phyloP scores from a whole-genome alignment of 2,888 invertebrate species.

The Epicampocera succincta region DNA sequence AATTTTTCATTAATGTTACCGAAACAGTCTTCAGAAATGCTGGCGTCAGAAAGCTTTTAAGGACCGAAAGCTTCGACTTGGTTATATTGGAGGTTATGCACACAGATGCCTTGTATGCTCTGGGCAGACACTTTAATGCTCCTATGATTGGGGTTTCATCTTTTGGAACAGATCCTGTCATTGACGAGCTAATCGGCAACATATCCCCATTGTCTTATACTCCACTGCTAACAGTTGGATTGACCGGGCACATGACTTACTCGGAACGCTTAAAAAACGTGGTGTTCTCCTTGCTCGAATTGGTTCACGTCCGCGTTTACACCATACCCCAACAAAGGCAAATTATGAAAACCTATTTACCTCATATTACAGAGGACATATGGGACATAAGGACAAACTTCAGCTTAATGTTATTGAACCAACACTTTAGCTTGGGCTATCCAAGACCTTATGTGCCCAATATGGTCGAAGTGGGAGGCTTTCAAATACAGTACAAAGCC shows the following conservation, averaged over 20 bases:
- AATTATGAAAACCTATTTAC: constrained; percentile 74
- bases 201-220: constrained; percentile 77
- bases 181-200: constrained; percentile 73
- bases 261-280: constrained; percentile 77
- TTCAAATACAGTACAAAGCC: constrained; percentile 72
- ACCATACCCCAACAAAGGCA: constrained; percentile 74
- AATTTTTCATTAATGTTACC: background rate
- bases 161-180: constrained; percentile 71
- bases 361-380: constrained; percentile 72
- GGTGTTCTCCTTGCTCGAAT: constrained; percentile 43
- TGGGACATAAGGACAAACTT: constrained; percentile 74
- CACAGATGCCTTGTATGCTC: constrained; percentile 77
- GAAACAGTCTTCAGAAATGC: constrained; percentile 60
- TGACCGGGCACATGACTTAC: constrained; percentile 78
- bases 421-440: constrained; percentile 75
- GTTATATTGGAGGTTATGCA: constrained; percentile 77
- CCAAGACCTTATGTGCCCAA: constrained; percentile 76
- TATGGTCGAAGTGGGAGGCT: constrained; percentile 77
- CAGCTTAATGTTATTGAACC: constrained; percentile 76
- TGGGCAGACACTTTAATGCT: constrained; percentile 76
- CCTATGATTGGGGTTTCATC: constrained; percentile 73
- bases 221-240: constrained; percentile 72
- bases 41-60: constrained; percentile 71
- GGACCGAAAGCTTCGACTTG: constrained; percentile 77
- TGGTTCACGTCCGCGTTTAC: constrained; percentile 67